A percentile compares a stretch with the other conserved stretches of the same genome.
Conservation (phyloP, 2,797 vertebrate species). For the Chiloscyllium punctatum region DNA sequence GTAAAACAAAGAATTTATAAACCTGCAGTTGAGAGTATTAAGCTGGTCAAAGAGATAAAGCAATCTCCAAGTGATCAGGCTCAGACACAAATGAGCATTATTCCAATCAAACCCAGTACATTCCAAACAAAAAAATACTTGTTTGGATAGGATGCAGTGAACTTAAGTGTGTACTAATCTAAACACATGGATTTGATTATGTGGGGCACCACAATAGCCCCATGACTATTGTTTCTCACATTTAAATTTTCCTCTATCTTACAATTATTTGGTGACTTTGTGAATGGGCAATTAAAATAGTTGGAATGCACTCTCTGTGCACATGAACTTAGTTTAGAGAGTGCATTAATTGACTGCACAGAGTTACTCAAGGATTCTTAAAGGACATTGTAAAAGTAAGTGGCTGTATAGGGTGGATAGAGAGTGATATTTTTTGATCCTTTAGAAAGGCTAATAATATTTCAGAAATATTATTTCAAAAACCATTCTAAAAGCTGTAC, state of each 20-base stretch:
- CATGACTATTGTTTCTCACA: background rate
- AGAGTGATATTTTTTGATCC: background rate
- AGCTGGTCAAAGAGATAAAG: background rate
- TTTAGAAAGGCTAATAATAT: background rate
- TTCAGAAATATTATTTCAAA: background rate
- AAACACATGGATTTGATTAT: background rate
- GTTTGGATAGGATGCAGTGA: background rate
- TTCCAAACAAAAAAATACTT: background rate
- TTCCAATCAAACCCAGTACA: background rate
- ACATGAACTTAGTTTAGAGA: background rate
- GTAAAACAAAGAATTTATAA: background rate
- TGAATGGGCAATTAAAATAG: background rate
- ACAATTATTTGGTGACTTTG: background rate
- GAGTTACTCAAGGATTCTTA: background rate
- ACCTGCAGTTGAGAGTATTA: background rate
- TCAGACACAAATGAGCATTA: conserved; percentile 3
- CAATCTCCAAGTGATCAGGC: background rate
- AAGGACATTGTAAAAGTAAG: background rate
- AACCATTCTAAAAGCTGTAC: background rate
- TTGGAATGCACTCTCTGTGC: background rate
- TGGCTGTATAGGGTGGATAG: background rate
- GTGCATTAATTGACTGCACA: background rate
- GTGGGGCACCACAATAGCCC: background rate
- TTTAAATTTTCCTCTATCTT: background rate
- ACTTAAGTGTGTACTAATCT: background rate